Conservation (phyloP, 2,888 invertebrate genomes). For the Drosophila recens region DNA sequence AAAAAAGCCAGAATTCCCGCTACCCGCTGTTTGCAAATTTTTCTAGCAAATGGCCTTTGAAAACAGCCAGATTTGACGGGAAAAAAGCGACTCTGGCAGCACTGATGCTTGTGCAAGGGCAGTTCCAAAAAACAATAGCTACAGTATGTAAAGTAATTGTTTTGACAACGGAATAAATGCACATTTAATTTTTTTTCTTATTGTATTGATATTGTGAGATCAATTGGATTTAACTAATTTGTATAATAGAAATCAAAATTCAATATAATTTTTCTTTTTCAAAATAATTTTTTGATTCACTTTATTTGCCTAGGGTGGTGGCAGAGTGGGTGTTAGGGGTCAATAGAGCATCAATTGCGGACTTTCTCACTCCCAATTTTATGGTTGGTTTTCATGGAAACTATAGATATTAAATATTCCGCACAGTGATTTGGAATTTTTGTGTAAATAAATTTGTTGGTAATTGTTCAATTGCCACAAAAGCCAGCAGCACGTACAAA, state of each 20-base stretch:
- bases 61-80: too few relatives aligned
- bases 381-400: slow-evolving; percentile 2
- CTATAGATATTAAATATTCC: not conserved
- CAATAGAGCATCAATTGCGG: slow-evolving; percentile 4
- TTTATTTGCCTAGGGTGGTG: not conserved
- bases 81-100: too few relatives aligned
- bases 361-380: not conserved
- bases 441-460: slow-evolving; percentile 12
- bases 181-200: not conserved
- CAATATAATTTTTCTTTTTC: not conserved
- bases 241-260: too few relatives aligned
- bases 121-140: slow-evolving; percentile 19
- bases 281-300: not conserved
- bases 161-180: not conserved
- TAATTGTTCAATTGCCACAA: slow-evolving; percentile 23
- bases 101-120: slow-evolving; percentile 24
- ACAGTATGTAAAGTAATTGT: not conserved
- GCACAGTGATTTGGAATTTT: slow-evolving; percentile 10
- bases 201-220: not conserved
- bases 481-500: slow-evolving; percentile 16
- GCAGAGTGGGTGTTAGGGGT: not conserved
- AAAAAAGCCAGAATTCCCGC: too few relatives aligned
- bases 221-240: too few relatives aligned
- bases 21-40: too few relatives aligned
- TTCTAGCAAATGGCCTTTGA: too few relatives aligned